phyloP scores from a whole-genome alignment of 2,888 invertebrate genomes.

The Cephalotes varians region DNA sequence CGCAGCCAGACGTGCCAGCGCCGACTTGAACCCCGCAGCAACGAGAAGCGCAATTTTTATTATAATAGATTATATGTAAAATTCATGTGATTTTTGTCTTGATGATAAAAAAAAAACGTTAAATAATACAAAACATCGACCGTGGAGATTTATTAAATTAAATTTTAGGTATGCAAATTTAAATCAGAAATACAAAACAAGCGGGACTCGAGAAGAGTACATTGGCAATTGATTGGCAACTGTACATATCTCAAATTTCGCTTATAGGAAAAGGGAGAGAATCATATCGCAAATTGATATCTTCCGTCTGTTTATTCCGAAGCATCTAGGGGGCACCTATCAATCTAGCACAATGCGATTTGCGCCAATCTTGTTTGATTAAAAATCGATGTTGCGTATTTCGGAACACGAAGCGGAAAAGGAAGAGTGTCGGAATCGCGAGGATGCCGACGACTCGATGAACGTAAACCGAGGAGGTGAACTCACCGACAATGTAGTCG shows the following conservation, averaged over 20 bases:
- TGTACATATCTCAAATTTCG: not conserved
- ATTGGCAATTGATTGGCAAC: not conserved
- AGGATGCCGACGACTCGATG: not conserved
- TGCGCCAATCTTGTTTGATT: conserved; percentile 19
- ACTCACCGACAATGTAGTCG: conserved; percentile 83
- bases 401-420: not conserved
- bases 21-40: conserved; percentile 87
- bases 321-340: not conserved
- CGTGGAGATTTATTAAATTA: not conserved
- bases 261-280: not conserved
- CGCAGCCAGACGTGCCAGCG: conserved; percentile 91
- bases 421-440: not conserved
- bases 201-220: not conserved
- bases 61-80: not conserved
- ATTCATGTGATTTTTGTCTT: not conserved
- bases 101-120: not conserved
- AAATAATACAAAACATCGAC: not conserved
- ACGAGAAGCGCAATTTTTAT: conserved; percentile 21
- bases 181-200: not conserved
- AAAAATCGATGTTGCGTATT: conserved; percentile 35
- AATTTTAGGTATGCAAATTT: not conserved
- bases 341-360: conserved; percentile 21
- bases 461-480: conserved; percentile 11
- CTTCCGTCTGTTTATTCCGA: not conserved
- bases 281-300: not conserved